Conservation (phyloP, 2,888 invertebrate species). For the Chymomyza fuscimana region DNA sequence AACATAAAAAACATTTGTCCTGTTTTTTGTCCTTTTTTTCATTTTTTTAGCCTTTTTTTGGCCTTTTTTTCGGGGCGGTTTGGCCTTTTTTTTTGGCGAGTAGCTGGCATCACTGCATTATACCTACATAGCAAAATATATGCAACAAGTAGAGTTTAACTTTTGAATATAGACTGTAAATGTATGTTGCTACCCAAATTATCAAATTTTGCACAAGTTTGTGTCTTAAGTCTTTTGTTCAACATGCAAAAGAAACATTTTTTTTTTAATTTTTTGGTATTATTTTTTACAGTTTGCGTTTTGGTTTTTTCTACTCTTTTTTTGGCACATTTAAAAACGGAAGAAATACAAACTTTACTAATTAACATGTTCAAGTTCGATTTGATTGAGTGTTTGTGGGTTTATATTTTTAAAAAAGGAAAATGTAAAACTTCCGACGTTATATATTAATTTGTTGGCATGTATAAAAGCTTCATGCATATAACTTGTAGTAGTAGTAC, state of each 20-base stretch:
- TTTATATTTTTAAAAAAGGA: not conserved
- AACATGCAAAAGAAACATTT: constrained; percentile 11
- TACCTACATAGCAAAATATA: too few species aligned
- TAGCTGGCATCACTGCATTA: too few species aligned
- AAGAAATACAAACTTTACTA: constrained; percentile 39
- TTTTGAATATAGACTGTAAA: too few species aligned
- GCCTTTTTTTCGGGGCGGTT: too few species aligned
- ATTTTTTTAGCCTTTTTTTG: too few species aligned
- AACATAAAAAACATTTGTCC: too few species aligned
- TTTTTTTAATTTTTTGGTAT: constrained; percentile 8
- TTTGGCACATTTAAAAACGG: constrained; percentile 45
- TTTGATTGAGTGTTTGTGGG: not conserved
- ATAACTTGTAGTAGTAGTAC: not conserved
- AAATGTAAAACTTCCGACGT: not conserved
- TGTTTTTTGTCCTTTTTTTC: too few species aligned
- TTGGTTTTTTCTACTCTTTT: not conserved
- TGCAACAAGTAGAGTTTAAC: too few species aligned
- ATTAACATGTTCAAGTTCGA: constrained; percentile 45
- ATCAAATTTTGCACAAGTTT: constrained; percentile 30
- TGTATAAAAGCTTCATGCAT: not conserved
- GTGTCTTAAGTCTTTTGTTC: constrained; percentile 51
- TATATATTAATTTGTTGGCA: not conserved
- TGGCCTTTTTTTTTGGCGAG: too few species aligned
- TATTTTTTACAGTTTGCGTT: constrained; percentile 13
- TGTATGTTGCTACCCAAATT: not conserved